phyloP scores from a whole-genome alignment of 2,797 vertebrate species.

The Sebastes diaconus region DNA sequence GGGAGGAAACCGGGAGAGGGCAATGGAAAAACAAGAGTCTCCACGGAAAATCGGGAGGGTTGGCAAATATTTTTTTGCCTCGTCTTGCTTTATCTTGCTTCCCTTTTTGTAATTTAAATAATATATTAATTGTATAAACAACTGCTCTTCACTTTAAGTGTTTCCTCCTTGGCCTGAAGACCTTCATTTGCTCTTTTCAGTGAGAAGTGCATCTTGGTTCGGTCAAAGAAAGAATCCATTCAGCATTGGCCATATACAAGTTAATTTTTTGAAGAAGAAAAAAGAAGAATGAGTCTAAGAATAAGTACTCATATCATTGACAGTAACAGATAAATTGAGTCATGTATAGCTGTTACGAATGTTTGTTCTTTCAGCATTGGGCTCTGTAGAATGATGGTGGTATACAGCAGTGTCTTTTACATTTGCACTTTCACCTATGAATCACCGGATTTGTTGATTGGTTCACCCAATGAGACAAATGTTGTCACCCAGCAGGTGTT shows the following conservation, averaged over 20 bases:
- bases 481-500: neutral
- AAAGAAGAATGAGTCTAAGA: neutral
- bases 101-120: neutral
- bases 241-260: neutral
- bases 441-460: neutral
- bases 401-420: neutral
- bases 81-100: neutral
- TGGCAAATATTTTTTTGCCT: neutral
- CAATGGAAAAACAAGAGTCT: neutral
- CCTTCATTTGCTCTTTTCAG: slow-evolving; percentile 1
- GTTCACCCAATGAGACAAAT: neutral
- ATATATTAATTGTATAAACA: neutral
- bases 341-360: neutral
- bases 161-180: neutral
- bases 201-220: neutral
- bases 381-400: neutral
- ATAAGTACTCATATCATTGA: neutral
- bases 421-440: neutral
- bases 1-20: neutral
- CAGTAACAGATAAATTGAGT: neutral
- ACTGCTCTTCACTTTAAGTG: neutral
- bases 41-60: too few relatives aligned
- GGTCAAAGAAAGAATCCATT: neutral
- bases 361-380: neutral
- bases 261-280: neutral